These are phyloP conservation scores for Microctonus aethiopoides DNA, from an alignment of 2,888 invertebrate species.

Conservation along the genomic window DNA sequence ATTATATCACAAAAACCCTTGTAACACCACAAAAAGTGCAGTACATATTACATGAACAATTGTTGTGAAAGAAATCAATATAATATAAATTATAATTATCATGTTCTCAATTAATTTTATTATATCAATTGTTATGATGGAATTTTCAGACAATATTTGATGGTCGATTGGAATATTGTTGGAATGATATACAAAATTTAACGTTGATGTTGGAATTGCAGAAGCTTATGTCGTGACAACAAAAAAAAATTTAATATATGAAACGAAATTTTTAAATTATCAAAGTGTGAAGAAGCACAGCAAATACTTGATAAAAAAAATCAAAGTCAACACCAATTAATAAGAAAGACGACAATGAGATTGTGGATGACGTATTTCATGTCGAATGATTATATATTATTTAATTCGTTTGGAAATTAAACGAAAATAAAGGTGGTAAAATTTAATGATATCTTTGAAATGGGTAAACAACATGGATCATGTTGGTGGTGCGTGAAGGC, in stretches of 20 bases:
- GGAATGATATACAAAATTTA: no score
- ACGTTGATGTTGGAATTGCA: no score
- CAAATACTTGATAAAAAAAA: not conserved
- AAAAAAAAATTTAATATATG: not conserved
- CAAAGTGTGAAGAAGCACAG: not conserved
- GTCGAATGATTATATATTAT: not conserved
- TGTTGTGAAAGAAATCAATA: not conserved
- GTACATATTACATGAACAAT: not conserved
- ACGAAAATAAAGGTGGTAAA: not conserved
- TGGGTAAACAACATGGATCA: conserved; percentile 65
- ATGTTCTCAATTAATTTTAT: not conserved
- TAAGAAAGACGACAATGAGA: not conserved
- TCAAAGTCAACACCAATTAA: not conserved
- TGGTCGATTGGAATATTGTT: no score
- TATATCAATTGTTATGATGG: not conserved
- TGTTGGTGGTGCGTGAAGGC: conserved; percentile 81
- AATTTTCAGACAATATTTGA: not conserved
- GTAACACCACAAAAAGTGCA: no score
- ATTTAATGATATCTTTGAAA: conserved; percentile 25
- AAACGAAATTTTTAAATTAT: not conserved
- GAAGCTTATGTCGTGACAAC: not conserved
- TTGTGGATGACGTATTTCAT: not conserved
- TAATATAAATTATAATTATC: not conserved
- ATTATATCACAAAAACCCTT: no score
- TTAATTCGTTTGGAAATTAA: not conserved